A percentile compares a stretch with the other conserved stretches of the same genome.
Evolutionary conservation across 2,797 vertebrate species (phyloP).

Genomic region (Graptemys geographica): DNA sequence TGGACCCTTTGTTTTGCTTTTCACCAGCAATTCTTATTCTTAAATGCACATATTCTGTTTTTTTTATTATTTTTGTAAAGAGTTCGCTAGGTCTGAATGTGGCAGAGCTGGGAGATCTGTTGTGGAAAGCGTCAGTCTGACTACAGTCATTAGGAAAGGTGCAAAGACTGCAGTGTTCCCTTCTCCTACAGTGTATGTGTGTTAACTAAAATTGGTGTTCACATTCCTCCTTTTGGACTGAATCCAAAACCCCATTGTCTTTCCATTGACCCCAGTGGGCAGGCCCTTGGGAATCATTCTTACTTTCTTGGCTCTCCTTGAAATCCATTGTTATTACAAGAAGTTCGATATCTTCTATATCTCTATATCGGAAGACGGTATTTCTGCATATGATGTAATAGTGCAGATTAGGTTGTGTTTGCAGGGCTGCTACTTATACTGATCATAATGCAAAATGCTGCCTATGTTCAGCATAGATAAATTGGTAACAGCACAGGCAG

Average conservation of each 20-base stretch:
- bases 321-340: not conserved
- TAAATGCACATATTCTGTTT: not conserved
- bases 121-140: not conserved
- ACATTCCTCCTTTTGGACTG: not conserved
- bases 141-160: not conserved
- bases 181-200: not conserved
- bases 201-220: not conserved
- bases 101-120: not conserved
- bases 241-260: fast-evolving
- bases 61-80: fast-evolving
- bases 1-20: not conserved
- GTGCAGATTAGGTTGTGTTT: not conserved
- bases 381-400: not conserved
- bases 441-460: not conserved
- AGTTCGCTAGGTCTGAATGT: not conserved
- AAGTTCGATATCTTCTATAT: not conserved
- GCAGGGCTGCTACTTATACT: not conserved
- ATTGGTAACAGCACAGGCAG: not conserved
- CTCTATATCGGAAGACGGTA: not conserved
- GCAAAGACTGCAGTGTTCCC: not conserved
- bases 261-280: not conserved
- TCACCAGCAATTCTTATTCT: constrained; percentile 2
- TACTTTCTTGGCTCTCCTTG: not conserved
- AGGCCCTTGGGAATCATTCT: not conserved
- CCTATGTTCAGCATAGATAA: not conserved